A percentile compares a stretch with the other conserved stretches of the same genome.
Conservation (phyloP, 1,140 invertebrate genomes). For the Penaeus indicus region DNA sequence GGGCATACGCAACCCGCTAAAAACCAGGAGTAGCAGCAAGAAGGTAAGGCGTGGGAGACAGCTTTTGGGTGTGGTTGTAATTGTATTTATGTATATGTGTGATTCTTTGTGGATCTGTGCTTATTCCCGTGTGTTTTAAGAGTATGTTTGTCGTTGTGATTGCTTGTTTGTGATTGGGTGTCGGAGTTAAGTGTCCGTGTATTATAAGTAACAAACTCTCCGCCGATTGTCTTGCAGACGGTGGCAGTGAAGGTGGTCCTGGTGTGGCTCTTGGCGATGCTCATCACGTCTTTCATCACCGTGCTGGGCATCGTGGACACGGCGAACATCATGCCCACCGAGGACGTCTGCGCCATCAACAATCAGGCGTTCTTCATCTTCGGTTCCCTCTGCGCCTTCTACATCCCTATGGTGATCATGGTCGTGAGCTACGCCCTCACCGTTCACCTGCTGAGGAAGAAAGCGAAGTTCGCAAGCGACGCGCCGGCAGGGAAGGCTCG, state of each 20-base stretch:
- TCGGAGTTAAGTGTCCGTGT: too few relatives aligned
- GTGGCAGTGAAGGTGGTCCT: conserved; percentile 86
- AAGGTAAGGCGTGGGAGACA: conserved; percentile 38
- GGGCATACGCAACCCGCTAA: conserved; percentile 90
- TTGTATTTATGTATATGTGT: background rate
- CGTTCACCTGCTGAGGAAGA: conserved; percentile 81
- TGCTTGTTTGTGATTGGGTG: too few relatives aligned
- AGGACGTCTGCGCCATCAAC: conserved; percentile 83
- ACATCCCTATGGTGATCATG: conserved; percentile 95
- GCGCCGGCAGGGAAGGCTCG: conserved; percentile 72
- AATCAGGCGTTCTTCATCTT: conserved; percentile 89
- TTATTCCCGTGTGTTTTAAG: too few relatives aligned
- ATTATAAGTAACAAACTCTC: background rate
- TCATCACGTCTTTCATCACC: conserved; percentile 89
- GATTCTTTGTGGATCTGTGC: background rate
- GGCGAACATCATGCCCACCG: conserved; percentile 69
- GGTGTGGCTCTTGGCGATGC: conserved; percentile 87
- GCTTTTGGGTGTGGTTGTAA: background rate
- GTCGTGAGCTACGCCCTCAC: conserved; percentile 92
- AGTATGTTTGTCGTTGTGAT: too few relatives aligned
- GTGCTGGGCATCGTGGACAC: conserved; percentile 81
- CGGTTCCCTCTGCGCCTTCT: conserved; percentile 92
- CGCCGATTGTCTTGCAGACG: conserved; percentile 79
- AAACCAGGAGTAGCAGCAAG: conserved; percentile 68
- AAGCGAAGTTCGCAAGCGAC: conserved; percentile 67